Evolutionary conservation across 2,888 invertebrate genomes (phyloP).

Genomic region (Asteroscopus sphinx): DNA sequence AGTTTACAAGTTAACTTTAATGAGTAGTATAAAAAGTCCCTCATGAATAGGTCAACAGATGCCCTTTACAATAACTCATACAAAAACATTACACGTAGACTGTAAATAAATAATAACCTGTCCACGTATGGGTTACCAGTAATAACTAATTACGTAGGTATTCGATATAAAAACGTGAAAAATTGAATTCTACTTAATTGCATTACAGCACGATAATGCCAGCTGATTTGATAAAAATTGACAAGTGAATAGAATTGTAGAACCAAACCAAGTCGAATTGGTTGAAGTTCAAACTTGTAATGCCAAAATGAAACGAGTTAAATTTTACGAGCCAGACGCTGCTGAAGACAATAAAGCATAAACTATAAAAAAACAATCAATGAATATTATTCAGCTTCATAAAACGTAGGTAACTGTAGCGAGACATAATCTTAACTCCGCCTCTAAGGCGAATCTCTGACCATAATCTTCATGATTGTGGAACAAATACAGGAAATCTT

Average conservation of each 20-base stretch:
- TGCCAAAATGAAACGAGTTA: neutral
- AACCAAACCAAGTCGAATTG: constrained; percentile 12
- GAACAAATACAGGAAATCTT: constrained; percentile 17
- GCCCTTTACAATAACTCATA: constrained; percentile 47
- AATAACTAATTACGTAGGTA: constrained; percentile 26
- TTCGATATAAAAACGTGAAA: constrained; percentile 17
- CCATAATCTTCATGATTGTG: constrained; percentile 2
- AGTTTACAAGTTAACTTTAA: constrained; percentile 51
- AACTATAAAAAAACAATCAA: neutral
- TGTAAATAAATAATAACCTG: constrained; percentile 32
- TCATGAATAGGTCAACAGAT: constrained; percentile 50
- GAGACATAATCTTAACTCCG: too few relatives aligned
- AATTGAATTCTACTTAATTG: constrained; percentile 22
- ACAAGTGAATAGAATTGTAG: constrained; percentile 15
- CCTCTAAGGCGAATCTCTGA: too few relatives aligned
- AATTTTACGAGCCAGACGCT: constrained; percentile 4
- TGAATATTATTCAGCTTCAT: neutral
- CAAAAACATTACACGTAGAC: constrained; percentile 20
- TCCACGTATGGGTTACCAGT: constrained; percentile 15
- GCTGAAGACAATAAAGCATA: constrained; percentile 1
- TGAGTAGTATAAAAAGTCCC: constrained; percentile 26
- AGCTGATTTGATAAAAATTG: constrained; percentile 36
- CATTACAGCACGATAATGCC: constrained; percentile 23
- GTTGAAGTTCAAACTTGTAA: constrained; percentile 22
- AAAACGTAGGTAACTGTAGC: neutral